Conservation (phyloP, 2,888 invertebrate genomes). For the Nephrotoma flavescens region DNA sequence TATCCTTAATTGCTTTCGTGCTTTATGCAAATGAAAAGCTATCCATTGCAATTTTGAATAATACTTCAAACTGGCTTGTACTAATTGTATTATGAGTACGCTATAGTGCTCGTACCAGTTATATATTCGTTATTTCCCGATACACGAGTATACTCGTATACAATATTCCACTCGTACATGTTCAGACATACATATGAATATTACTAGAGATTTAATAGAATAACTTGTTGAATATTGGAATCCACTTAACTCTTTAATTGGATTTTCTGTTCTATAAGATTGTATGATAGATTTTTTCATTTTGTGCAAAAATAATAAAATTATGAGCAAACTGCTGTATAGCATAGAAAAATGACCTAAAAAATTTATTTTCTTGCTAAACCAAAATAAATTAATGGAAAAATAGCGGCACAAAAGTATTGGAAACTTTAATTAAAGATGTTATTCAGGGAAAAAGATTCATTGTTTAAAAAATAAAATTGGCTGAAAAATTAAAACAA, state of each 20-base stretch:
- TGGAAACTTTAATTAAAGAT: background rate
- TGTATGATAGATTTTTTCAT: background rate
- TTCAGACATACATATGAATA: background rate
- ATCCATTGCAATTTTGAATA: background rate
- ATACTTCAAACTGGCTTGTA: background rate
- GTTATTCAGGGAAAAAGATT: background rate
- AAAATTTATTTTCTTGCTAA: background rate
- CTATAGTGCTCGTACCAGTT: background rate
- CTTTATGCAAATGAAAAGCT: background rate
- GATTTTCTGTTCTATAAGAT: background rate
- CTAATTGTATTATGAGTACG: background rate
- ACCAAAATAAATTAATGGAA: background rate
- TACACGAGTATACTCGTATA: background rate
- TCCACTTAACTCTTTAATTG: background rate
- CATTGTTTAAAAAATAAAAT: background rate
- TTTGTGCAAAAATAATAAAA: background rate
- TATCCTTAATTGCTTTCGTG: too few relatives aligned
- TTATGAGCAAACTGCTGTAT: background rate
- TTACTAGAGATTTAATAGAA: background rate
- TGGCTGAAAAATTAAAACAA: background rate
- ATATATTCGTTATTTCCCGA: background rate
- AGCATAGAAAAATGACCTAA: background rate
- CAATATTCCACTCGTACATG: background rate
- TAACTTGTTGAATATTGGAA: background rate
- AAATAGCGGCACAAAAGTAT: background rate